These are phyloP conservation scores for Porites rus DNA, from an alignment of 92 coral and sea anemone species.

Conservation along the genomic window DNA sequence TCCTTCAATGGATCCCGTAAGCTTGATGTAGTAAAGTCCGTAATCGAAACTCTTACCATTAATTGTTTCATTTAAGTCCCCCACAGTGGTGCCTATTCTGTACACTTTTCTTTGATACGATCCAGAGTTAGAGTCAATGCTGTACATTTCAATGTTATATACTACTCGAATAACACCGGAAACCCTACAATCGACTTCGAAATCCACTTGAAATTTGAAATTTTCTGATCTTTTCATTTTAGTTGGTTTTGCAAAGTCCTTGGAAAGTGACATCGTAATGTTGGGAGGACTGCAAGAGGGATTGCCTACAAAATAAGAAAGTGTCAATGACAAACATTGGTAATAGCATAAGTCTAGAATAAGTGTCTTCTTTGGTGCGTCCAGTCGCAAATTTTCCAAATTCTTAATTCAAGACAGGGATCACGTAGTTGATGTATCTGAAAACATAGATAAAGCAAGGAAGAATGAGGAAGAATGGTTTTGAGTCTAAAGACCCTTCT, in stretches of 20 bases:
- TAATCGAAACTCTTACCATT: slow-evolving; percentile 46
- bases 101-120: background rate
- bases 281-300: slow-evolving; percentile 77
- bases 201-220: slow-evolving; percentile 17
- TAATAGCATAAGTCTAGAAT: too few relatives aligned
- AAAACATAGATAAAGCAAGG: too few relatives aligned
- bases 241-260: slow-evolving; percentile 40
- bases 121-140: slow-evolving; percentile 38
- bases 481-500: too few relatives aligned
- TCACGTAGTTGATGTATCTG: too few relatives aligned
- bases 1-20: slow-evolving; percentile 55
- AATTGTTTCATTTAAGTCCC: slow-evolving; percentile 33
- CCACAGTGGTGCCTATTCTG: slow-evolving; percentile 23
- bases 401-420: too few relatives aligned
- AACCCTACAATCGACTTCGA: slow-evolving; percentile 39
- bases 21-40: slow-evolving; percentile 69
- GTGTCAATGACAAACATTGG: too few relatives aligned
- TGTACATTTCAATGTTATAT: slow-evolving; percentile 45
- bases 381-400: too few relatives aligned
- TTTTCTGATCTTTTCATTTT: slow-evolving; percentile 51
- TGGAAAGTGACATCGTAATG: slow-evolving; percentile 60
- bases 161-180: background rate
- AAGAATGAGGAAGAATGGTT: too few relatives aligned
- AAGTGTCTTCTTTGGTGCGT: too few relatives aligned
- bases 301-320: slow-evolving; percentile 45